Evolutionary conservation across 2,113 vertebrate genomes (phyloP).

Genomic region (Calidris pygmaea): DNA sequence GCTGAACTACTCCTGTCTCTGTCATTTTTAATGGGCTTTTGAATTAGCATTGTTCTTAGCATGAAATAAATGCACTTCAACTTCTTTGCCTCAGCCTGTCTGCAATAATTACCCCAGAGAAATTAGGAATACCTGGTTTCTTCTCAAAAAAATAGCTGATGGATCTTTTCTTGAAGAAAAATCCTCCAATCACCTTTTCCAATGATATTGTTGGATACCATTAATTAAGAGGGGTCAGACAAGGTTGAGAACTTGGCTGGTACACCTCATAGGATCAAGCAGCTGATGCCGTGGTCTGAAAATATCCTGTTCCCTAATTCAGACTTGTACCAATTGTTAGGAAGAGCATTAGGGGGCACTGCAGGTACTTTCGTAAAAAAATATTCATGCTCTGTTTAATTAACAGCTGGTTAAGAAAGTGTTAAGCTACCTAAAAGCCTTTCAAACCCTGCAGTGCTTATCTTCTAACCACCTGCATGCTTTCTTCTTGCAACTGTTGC

Average conservation of each 20-base stretch:
- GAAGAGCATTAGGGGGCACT: constrained; percentile 28
- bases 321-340: neutral
- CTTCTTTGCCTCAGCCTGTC: neutral
- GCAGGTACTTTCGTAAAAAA: neutral
- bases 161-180: neutral
- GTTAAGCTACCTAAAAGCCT: neutral
- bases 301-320: neutral
- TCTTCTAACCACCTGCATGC: neutral
- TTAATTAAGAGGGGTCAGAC: neutral
- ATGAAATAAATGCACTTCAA: neutral
- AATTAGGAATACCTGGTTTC: neutral
- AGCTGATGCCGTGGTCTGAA: neutral
- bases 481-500: neutral
- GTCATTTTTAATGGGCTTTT: constrained; percentile 8
- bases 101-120: constrained; percentile 15
- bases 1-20: neutral
- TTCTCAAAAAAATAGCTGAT: neutral
- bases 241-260: neutral
- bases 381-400: neutral
- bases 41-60: constrained; percentile 5
- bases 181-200: neutral
- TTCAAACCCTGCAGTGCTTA: neutral
- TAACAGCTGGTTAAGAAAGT: constrained; percentile 7
- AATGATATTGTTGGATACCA: neutral
- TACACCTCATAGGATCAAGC: neutral